Conservation (phyloP, 2,797 vertebrate genomes). For the Cetoscarus ocellatus region DNA sequence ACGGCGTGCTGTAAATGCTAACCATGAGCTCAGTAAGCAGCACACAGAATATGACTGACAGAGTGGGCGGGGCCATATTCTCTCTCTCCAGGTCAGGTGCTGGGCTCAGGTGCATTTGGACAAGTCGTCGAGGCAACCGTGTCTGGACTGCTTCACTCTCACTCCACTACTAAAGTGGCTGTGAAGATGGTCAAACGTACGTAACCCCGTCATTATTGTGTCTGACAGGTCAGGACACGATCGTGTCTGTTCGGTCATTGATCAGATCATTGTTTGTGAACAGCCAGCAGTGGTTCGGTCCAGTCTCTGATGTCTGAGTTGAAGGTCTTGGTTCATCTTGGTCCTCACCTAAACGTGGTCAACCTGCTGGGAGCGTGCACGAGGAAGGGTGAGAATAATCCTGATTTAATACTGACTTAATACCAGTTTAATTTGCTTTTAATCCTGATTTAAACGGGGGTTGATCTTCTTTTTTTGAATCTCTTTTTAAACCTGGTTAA, state of each 20-base stretch:
- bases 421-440: too few relatives aligned
- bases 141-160: slow-evolving; percentile 84
- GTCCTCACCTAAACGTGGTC: slow-evolving; percentile 72
- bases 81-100: slow-evolving; percentile 84
- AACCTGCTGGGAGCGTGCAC: slow-evolving; percentile 76
- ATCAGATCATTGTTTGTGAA: too few relatives aligned
- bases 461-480: too few relatives aligned
- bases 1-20: too few relatives aligned
- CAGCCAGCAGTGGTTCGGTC: slow-evolving; percentile 39
- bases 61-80: neutral
- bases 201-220: slow-evolving; percentile 41
- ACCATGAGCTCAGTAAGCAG: too few relatives aligned
- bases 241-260: too few relatives aligned
- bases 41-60: too few relatives aligned
- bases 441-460: too few relatives aligned
- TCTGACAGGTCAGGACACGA: neutral
- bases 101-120: slow-evolving; percentile 91
- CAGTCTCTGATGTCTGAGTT: slow-evolving; percentile 69
- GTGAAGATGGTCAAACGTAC: slow-evolving; percentile 94
- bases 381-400: slow-evolving; percentile 31
- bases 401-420: too few relatives aligned
- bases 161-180: slow-evolving; percentile 88
- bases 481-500: too few relatives aligned
- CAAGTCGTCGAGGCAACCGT: slow-evolving; percentile 91
- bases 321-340: slow-evolving; percentile 69